Conservation (phyloP, 2,888 invertebrate species). For the Eutolmus rufibarbis region DNA sequence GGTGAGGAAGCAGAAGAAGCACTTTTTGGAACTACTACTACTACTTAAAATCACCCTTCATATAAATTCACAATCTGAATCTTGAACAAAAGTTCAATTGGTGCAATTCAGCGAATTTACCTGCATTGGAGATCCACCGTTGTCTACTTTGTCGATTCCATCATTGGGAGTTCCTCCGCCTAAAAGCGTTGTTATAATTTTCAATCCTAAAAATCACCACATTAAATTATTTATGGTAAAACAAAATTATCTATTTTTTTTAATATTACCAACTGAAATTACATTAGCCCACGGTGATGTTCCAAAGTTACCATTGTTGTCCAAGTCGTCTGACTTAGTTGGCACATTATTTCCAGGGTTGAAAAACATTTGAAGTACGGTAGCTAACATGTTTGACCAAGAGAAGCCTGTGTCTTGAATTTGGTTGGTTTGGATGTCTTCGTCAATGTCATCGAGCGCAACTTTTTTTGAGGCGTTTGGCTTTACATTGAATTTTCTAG, state of each 20-base stretch:
- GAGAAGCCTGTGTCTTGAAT: constrained; percentile 81
- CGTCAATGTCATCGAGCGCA: constrained; percentile 80
- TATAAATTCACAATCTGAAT: background rate
- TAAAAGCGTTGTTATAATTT: constrained; percentile 83
- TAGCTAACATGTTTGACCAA: constrained; percentile 86
- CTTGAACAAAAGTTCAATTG: background rate
- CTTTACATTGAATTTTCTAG: constrained; percentile 87
- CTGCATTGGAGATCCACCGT: constrained; percentile 88
- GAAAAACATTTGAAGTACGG: constrained; percentile 88
- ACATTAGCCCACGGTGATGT: constrained; percentile 89
- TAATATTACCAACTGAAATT: constrained; percentile 71
- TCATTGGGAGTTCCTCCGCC: constrained; percentile 79
- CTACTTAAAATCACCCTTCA: background rate
- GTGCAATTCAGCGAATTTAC: constrained; percentile 63
- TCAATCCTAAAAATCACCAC: constrained; percentile 65
- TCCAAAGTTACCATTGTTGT: constrained; percentile 71
- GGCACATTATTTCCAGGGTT: constrained; percentile 68
- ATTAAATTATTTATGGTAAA: background rate
- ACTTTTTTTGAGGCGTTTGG: constrained; percentile 90
- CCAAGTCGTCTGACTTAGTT: constrained; percentile 80
- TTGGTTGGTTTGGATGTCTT: constrained; percentile 82
- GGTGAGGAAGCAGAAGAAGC: constrained; percentile 3
- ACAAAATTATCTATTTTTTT: background rate
- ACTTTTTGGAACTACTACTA: background rate
- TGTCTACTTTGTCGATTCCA: constrained; percentile 90